Base-by-base conservation (phyloP, 1,140 invertebrate species). In the Drosophila kurseongensis region DNA sequence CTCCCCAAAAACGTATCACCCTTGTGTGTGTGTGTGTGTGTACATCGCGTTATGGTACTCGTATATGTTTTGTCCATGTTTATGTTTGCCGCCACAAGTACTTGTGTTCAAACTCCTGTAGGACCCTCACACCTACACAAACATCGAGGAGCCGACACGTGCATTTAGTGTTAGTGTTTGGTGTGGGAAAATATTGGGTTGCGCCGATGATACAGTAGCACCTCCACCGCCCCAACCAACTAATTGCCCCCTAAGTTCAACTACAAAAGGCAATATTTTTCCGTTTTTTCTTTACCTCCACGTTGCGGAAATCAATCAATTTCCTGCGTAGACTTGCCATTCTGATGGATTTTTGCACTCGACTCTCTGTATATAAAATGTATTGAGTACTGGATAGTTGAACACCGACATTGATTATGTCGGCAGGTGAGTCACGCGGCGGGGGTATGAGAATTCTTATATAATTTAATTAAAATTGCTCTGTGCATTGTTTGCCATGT, bases 231-330 rank as follows among this genome's bases (percentile, higher is more conserved):
- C 44, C 16, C 10, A 13, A 6, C 44, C 29, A 42, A 60, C 69
- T 72, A 72, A 72, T 71, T 72, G 68, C 51, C 52, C 44, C n/a
- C 27, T 36, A 71, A 72, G 41, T 29, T 66, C 23, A 3, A 48
- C 23, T 47, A 72, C 56, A 74, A 65, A 40, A 40, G 61, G 44
- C 44, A 38, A 71, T 71, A 71, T 57, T 71, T 69, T 72, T 71
- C 36, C 36, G 29, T 10, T 78, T 58, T 58, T 80, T 41, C 58
- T 18, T 65, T 76, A 3, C 44, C 60, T 48, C 42, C 57, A 55
- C 60, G 44, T 27, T 58, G 40, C 71, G 83, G 83, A 88, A 88
- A 88, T 88, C 83, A 88, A 88, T 88, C 83, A 88, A 88, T 88
- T 88, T 88, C 83, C 83, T 88, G 83, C 75, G 63, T 80, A 88